Evolutionary conservation across 2,797 vertebrate genomes (phyloP), one percentile per base, ranked within the genome.

Genomic region (Pipistrellus pygmaeus): DNA sequence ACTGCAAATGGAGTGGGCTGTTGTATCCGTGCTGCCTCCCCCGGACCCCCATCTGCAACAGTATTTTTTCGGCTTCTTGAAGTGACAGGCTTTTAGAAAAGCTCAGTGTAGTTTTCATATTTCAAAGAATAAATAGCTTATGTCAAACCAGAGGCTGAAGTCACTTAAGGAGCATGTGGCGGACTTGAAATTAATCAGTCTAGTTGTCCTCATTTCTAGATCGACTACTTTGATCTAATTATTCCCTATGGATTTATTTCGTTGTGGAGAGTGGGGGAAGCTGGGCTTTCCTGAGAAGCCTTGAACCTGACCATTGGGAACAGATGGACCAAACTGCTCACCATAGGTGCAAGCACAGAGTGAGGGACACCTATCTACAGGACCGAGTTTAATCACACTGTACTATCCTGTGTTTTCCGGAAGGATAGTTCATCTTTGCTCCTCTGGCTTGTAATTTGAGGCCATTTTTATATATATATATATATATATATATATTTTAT

Each of bases 121-220:
- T 94, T 95, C 83, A 77, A 94, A 84, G 85, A 72, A 72, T 91
- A 90, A 96, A 91, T 83, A 85, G 76, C 64, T 95, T 87, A 91
- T 83, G 88, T 71, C 57, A 90, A 80, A 85, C 76, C 85, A 94
- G 78, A 96, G 69, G 64, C 68, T 83, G 3, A 76, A 82, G 38
- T 93, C 71, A 60, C 60, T 66, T 14, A 18, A 93, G 71, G 62
- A 85, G 62, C 90, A 3, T 92, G 27, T 85, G 18, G 80, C 94
- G 86, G 77, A 72, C 46, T 89, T 90, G 87, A 91, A 78, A 83
- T 91, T 82, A 90, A 93, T 91, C 72, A 55, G 30, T 86, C 30
- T 77, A 46, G 57, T 85, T 14, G 68, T 35, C 64, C 17, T 95
- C 38, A 82, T 76, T 81, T 20, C 91, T 90, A 83, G 71, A 78